These are phyloP conservation scores for Prosopocoilus inquinatus DNA, from an alignment of 2,888 invertebrate species.

Conservation along the genomic window DNA sequence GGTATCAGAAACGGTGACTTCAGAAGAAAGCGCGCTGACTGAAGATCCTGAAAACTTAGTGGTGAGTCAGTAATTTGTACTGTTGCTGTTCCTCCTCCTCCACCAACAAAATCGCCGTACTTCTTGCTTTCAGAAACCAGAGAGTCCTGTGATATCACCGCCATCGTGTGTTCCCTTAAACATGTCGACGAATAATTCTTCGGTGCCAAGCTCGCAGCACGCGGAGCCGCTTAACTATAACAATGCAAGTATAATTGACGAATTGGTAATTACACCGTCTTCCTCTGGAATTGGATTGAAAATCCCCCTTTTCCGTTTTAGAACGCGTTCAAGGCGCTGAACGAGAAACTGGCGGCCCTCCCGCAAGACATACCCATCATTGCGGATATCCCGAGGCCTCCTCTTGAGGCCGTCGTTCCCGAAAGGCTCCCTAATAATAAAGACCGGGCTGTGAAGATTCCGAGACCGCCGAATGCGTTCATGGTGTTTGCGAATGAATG, in stretches of 20 bases:
- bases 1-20: too few relatives aligned
- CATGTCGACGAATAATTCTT: too few relatives aligned
- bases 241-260: not conserved
- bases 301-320: not conserved
- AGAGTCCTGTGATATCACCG: too few relatives aligned
- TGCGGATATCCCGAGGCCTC: not conserved
- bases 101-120: too few relatives aligned
- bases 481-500: constrained; percentile 56
- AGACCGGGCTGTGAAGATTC: constrained; percentile 36
- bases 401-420: too few relatives aligned
- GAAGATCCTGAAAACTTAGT: too few relatives aligned
- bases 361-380: not conserved
- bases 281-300: not conserved
- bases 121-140: too few relatives aligned
- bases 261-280: not conserved
- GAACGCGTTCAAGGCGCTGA: not conserved
- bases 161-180: too few relatives aligned
- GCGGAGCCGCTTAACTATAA: not conserved
- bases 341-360: not conserved
- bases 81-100: too few relatives aligned
- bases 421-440: not conserved
- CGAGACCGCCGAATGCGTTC: constrained; percentile 54
- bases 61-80: too few relatives aligned
- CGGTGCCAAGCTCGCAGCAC: too few relatives aligned
- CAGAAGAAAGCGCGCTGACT: too few relatives aligned